A percentile compares a stretch with the other conserved stretches of the same genome.
Conservation (phyloP, 2,113 vertebrate species). For the Malurus cyaneus region DNA sequence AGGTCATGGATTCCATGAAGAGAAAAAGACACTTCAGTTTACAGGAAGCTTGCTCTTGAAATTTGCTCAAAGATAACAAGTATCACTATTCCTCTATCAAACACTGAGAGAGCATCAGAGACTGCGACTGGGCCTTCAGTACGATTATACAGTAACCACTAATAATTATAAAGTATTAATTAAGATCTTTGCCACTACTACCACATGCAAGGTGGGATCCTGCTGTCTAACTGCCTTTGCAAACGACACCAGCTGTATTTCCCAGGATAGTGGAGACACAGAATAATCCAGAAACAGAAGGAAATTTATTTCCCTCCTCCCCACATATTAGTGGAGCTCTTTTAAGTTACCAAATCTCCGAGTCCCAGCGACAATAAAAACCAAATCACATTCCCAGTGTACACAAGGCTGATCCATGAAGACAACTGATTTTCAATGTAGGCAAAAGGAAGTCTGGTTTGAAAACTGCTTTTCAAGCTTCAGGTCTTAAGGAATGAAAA, state of each 20-base stretch:
- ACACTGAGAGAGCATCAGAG: neutral
- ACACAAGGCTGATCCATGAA: neutral
- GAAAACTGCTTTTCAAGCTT: neutral
- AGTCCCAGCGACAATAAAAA: neutral
- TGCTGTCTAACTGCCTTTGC: neutral
- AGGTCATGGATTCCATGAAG: neutral
- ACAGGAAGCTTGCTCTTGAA: neutral
- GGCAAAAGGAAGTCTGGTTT: neutral
- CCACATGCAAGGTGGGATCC: neutral
- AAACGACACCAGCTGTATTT: neutral
- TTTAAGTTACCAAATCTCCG: neutral
- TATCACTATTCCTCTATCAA: neutral
- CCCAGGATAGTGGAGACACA: neutral
- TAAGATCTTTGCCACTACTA: neutral
- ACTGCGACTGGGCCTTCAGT: neutral
- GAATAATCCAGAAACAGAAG: neutral
- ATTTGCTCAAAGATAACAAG: neutral
- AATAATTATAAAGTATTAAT: neutral
- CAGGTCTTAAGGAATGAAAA: neutral
- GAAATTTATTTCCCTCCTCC: neutral
- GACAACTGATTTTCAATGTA: neutral
- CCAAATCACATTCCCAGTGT: neutral
- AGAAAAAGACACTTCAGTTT: neutral
- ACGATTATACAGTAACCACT: neutral
- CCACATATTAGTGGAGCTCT: neutral